Percentiles rank a stretch among this genome's conserved stretches.
These are phyloP conservation scores for Butorides virescens DNA, from an alignment of 2,113 vertebrate genomes.

Conservation along the genomic window DNA sequence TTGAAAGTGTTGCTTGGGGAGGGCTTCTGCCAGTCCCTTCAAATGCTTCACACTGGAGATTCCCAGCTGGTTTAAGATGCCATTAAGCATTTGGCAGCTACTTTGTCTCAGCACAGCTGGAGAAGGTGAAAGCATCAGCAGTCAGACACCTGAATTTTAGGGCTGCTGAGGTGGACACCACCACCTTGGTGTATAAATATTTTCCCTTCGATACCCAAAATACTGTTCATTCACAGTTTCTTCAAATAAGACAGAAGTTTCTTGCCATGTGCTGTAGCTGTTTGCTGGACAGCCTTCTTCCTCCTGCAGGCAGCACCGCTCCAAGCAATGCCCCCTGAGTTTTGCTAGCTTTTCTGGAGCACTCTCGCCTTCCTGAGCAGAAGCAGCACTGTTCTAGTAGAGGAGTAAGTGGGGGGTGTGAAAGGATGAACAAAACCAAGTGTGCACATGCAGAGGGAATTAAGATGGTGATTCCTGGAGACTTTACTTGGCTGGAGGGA, in stretches of 20 bases:
- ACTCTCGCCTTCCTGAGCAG: not conserved
- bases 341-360: not conserved
- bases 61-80: not conserved
- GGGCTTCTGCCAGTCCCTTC: not conserved
- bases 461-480: not conserved
- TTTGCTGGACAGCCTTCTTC: not conserved
- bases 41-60: not conserved
- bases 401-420: not conserved
- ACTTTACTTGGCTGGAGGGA: not conserved
- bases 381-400: not conserved
- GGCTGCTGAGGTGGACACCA: not conserved
- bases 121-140: not conserved
- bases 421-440: not conserved
- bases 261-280: not conserved
- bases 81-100: not conserved
- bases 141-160: not conserved
- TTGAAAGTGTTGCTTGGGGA: not conserved
- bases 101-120: not conserved
- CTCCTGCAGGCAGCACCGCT: not conserved
- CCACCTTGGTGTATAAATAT: not conserved
- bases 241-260: not conserved
- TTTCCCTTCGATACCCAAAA: not conserved
- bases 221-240: not conserved
- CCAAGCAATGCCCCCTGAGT: not conserved
- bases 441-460: not conserved